Evolutionary conservation across 2,888 invertebrate genomes (phyloP), one percentile per base, ranked within the genome.

Genomic region (Eledone cirrhosa): DNA sequence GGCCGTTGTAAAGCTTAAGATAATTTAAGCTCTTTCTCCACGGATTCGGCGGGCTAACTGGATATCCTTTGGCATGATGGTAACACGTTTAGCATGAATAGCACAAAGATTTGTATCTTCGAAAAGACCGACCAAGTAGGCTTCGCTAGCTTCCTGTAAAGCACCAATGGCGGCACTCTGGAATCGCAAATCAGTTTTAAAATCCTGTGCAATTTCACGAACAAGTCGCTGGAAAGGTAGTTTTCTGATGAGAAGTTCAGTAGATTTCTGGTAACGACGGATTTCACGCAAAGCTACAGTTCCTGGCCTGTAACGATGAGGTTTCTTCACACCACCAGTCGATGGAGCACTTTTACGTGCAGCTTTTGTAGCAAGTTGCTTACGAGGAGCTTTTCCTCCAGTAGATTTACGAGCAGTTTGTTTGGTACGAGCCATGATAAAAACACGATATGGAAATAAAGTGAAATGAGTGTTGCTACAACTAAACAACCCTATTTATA

Each of bases 31-130:
- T 92, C 97, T 94, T 92, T 97, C 97, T 85, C 97, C 97, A 90
- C 97, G 95, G 92, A 97, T 97, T 93, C 97, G 94, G 90, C 97
- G 94, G 81, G 97, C 97, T 91, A 97, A 93, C 92, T 97, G 97
- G 89, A 97, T 97, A 91, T 97, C 97, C 92, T 97, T 97, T 87
- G 97, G 97, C 97, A 97, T 97, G 92, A 97, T 97, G 85, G 97
- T 97, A 79, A 97, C 97, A 88, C 97, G 94, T 92, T 97, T 97
- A 88, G 97, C 97, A 90, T 98, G 97, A 91, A 97, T 97, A 85
- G 97, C 97, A 92, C 97, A 97, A 93, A 97, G 93, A 92, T 97
- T 97, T 85, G 97, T 97, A 92, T 98, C 97, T 93, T 97, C 97
- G 91, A 98, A 97, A 80, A 98, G 93, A 84, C 97, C 97, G 80